Evolutionary conservation across 1,140 invertebrate species (phyloP), one percentile per base, ranked within the genome.

Genomic region (Ceratosolen fusciceps): DNA sequence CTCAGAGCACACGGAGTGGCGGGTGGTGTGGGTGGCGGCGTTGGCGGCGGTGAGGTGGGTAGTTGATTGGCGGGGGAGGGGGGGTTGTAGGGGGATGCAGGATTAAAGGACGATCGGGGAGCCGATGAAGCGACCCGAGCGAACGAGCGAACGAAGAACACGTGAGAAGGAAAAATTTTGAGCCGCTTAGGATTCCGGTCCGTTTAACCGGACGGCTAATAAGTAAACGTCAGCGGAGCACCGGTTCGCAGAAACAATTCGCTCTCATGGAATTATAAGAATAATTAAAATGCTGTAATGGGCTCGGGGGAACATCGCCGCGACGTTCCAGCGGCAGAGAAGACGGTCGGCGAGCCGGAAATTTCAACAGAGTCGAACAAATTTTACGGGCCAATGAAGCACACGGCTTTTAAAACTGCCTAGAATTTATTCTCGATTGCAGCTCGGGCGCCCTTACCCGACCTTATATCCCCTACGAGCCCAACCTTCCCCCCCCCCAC

Each of bases 361-460:
- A n/a, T n/a, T n/a, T 65, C 34, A 65, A 65, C 58, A 37, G 37
- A 65, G 31, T 31, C 16, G 26, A 68, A 74, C 72, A 70, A 58
- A 70, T 65, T 74, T 73, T 54, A 52, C 58, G 21, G n/a, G 26
- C 56, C 56, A 26, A 71, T 60, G 67, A 49, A 5, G 24, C 31
- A 9, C 4, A 2, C 49, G n/a, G 60, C 10, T 67, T 74, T 79
- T 67, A 79, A 67, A 56, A 74, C 56, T 67, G n/a, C 52, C 31
- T 47, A 78, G 77, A 68, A 79, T 79, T 79, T 79, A 80, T 76
- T 21, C 73, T 58, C 79, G 76, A 80, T 80, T 80, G 71, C 75
- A 71, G 49, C 67, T 74, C 34, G 77, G 37, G 62, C 34, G 21
- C 7, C 49, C 19, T 9, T 71, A 54, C 26, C 39, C 9, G 26